phyloP scores from a whole-genome alignment of 2,113 vertebrate species.

The Strix uralensis region DNA sequence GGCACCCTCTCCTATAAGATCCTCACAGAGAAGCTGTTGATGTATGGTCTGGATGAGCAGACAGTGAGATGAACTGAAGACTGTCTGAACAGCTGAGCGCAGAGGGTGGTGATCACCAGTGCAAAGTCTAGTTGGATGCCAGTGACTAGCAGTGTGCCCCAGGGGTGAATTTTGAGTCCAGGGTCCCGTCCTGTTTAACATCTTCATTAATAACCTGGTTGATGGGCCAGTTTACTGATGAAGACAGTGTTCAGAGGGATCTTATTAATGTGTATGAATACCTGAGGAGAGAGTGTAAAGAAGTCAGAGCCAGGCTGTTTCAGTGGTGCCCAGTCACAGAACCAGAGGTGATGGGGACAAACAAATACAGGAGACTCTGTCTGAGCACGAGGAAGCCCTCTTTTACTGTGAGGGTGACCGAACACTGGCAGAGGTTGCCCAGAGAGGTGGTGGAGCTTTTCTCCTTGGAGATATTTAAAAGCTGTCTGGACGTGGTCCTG shows the following conservation, averaged over 20 bases:
- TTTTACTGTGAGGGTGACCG: not conserved
- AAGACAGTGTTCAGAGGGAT: not conserved
- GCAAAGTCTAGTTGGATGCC: not conserved
- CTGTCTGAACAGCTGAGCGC: not conserved
- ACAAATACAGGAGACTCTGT: not conserved
- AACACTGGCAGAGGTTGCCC: not conserved
- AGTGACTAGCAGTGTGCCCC: not conserved
- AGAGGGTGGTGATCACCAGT: not conserved
- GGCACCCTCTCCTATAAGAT: rapidly evolving
- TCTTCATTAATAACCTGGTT: not conserved
- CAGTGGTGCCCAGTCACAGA: not conserved
- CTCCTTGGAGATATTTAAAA: not conserved
- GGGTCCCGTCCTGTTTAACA: not conserved
- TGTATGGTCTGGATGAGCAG: not conserved
- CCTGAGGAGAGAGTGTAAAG: not conserved
- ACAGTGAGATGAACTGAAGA: not conserved
- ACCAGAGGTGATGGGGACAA: not conserved
- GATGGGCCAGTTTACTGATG: not conserved
- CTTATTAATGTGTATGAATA: not conserved
- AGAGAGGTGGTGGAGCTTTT: not conserved
- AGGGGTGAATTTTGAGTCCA: not conserved
- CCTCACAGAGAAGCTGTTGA: not conserved
- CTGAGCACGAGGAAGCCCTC: not conserved
- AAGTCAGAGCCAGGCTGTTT: not conserved
- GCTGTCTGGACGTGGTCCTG: not conserved